Base-by-base conservation (phyloP, 2,888 invertebrate species). In the Cyclophora albipunctata region DNA sequence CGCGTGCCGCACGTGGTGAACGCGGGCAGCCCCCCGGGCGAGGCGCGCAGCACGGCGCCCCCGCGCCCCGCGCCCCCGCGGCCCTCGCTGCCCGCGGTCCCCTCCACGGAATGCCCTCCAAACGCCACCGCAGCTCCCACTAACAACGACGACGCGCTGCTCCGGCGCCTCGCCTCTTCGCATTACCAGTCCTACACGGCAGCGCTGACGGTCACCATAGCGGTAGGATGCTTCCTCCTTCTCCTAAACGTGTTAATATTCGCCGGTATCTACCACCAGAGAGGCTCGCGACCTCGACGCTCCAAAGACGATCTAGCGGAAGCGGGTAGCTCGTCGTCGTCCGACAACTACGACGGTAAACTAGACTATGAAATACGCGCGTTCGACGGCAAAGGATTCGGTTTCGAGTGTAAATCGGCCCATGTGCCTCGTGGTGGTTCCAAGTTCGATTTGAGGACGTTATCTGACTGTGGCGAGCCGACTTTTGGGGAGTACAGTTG, bases 111-210 rank as follows among this genome's bases (percentile, higher is more conserved):
- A 73, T 94, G 94, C 66, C 92, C 93, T 3, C 93, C 93, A 4
- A 94, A 94, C 71, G 69, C 79, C 4, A 85, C 88, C 0, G 72
- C 77, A 0, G 69, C 81, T 3, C 70, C 85, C 0, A 74, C 90
- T 41, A 89, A 91, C 49, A 82, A 91, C 4, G 92, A 92, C 49
- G 94, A 93, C 58, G 93, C 94, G 55, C 88, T 95, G 3, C 83
- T 95, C 45, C 91, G 94, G 41, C 92, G 95, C 46, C 86, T 95
- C 4, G 93, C 95, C n/a, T 92, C 93, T 6, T 94, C 93, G 53
- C 95, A 96, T 68, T 95, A 95, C 69, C 96, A 96, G 73, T 96
- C 95, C 53, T 96, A 96, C 76, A 95, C 96, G 4, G 96, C 96
- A 0, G 96, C 96, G 0, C 85, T 97, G 20, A 94, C 96, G 4